phyloP scores from a whole-genome alignment of 2,888 invertebrate genomes.

The Pseudococcus viburni region DNA sequence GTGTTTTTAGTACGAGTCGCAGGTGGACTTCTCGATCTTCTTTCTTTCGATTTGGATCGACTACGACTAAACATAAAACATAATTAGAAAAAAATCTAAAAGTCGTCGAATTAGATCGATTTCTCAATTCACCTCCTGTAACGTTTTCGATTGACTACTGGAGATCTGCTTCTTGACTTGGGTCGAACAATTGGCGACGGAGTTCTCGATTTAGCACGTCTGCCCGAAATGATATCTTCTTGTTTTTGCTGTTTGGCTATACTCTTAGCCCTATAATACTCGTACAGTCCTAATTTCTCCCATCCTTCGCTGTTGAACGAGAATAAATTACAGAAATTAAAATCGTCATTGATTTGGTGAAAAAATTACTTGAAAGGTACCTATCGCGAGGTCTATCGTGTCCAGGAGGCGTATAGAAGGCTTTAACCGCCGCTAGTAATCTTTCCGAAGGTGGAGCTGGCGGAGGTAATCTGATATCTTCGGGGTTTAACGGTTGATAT shows the following conservation, averaged over 20 bases:
- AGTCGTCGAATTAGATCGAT: background rate
- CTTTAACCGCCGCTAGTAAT: slow-evolving; percentile 92
- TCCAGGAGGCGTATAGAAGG: slow-evolving; percentile 94
- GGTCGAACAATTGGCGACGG: slow-evolving; percentile 86
- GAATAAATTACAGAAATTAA: background rate
- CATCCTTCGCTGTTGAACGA: slow-evolving; percentile 82
- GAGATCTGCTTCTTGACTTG: slow-evolving; percentile 80
- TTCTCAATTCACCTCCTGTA: slow-evolving; percentile 73
- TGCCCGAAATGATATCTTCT: slow-evolving; percentile 83
- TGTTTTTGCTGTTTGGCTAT: slow-evolving; percentile 90
- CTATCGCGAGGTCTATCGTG: slow-evolving; percentile 96
- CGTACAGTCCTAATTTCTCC: slow-evolving; percentile 97
- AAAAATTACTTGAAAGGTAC: slow-evolving; percentile 72
- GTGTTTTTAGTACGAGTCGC: slow-evolving; percentile 66
- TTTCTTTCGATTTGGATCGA: slow-evolving; percentile 73
- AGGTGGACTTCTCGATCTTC: slow-evolving; percentile 68
- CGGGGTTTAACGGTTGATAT: slow-evolving; percentile 92
- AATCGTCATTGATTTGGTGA: background rate
- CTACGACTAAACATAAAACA: slow-evolving; percentile 71
- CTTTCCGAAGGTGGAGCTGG: slow-evolving; percentile 96
- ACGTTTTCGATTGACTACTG: slow-evolving; percentile 78
- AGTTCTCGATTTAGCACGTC: slow-evolving; percentile 80
- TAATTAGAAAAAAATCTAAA: background rate
- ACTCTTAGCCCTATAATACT: slow-evolving; percentile 97
- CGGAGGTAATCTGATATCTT: slow-evolving; percentile 91